Evolutionary conservation across 2,888 invertebrate genomes (phyloP), one percentile per base, ranked within the genome.

Genomic region (Drosophila mimica): DNA sequence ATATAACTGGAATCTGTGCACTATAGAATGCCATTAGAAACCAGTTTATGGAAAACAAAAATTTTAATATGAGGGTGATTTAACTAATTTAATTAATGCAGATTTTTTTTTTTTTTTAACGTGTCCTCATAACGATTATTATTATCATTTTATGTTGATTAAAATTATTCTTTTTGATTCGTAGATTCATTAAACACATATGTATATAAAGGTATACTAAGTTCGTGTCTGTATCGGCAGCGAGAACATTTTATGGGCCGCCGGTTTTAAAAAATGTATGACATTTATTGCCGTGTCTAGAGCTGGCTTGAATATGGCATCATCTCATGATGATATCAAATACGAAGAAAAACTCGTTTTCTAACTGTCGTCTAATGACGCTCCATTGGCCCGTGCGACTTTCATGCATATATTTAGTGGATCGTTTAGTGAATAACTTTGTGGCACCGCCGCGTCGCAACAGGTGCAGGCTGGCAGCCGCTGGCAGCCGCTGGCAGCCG

Each of bases 61-160:
- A 66, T 73, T 70, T 84, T 71, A 76, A 81, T 83, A 70, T 82
- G 88, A 84, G 77, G 82, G 75, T 84, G 77, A 82, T 82, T 80
- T 81, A 85, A 74, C 81, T 88, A 81, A 85, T 88, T 88, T 85
- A 88, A 78, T 84, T 81, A 84, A 88, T 88, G 81, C 85, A 57
- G 30, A 59, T 63, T 68, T 71, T 74, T 76, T 56, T 57, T 65
- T 72, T 59, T 53, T 59, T 60, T 58, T 48, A 8, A 30, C 13
- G 30, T 43, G 20, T 56, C 38, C 48, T 67, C 78, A 82, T 80
- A 82, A 82, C 78, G 72, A 82, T 88, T 82, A 79, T 82, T 80
- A 70, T 84, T 73, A 64, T 73, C 73, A 84, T 75, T 79, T 79
- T 76, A 73, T 77, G 70, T 78, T 62, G 58, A 64, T 74, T 59